phyloP scores from a whole-genome alignment of 2,888 invertebrate species.

The Parapristionchus giblindavisi region DNA sequence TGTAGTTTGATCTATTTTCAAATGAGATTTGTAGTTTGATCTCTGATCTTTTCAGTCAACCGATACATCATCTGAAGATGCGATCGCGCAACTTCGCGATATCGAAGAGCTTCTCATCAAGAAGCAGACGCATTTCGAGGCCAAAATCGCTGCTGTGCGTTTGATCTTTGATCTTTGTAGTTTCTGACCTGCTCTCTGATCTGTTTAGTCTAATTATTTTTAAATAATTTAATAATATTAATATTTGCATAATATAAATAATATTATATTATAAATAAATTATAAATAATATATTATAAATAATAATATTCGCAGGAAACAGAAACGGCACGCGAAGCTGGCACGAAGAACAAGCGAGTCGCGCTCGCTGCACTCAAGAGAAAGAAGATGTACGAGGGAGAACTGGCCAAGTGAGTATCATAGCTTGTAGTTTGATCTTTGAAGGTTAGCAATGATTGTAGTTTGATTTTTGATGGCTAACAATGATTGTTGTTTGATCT shows the following conservation, averaged over 20 bases:
- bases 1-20: too few relatives aligned
- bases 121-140: conserved; percentile 53
- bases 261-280: too few relatives aligned
- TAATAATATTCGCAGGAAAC: conserved; percentile 51
- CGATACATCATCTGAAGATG: conserved; percentile 45
- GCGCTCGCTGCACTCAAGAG: conserved; percentile 54
- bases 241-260: too few relatives aligned
- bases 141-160: conserved; percentile 44
- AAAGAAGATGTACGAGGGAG: conserved; percentile 54
- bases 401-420: conserved; percentile 40
- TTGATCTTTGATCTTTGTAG: conserved; percentile 15
- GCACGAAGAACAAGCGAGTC: conserved; percentile 51
- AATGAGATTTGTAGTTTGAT: background rate
- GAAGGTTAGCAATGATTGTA: background rate
- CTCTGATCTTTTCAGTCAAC: conserved; percentile 15
- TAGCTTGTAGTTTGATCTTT: background rate
- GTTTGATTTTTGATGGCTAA: too few relatives aligned
- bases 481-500: too few relatives aligned
- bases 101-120: conserved; percentile 53
- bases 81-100: conserved; percentile 52
- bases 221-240: too few relatives aligned
- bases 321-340: conserved; percentile 51
- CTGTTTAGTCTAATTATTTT: too few relatives aligned
- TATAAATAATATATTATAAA: too few relatives aligned
- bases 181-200: background rate